Evolutionary conservation across 23 tunicate species (phyloP), one percentile per base, ranked within the genome.

Genomic region (Styela plicata): DNA sequence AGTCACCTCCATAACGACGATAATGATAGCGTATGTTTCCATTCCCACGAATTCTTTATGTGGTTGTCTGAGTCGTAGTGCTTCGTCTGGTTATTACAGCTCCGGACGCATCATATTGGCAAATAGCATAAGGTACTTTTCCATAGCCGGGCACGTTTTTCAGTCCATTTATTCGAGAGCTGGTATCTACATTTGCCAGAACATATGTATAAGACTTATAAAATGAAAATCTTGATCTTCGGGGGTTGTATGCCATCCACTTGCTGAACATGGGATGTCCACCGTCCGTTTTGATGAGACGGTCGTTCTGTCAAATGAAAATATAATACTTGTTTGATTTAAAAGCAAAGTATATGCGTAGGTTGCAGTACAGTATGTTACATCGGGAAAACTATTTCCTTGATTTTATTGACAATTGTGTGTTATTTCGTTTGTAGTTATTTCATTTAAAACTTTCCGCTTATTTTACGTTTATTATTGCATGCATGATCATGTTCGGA

Each of bases 181-280:
- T 25, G 17, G 71, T 67, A 67, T 67, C 71, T 17, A 67, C 22
- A 67, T 67, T 67, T 18, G 31, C 31, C 19, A 67, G 31, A 21
- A 29, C 31, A 24, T 67, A 67, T 22, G 71, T 67, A 1, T 25
- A 67, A 16, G 71, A 18, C 22, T 24, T 27, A 67, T 67, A 67
- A 29, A 18, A 67, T 1, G 71, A 67, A 27, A 17, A 18, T 67
- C n/a, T 25, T 16, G 71, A 67, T 22, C 22, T 67, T 18, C 71
- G 71, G 22, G 71, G 71, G 22, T 67, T 67, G 71, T 67, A 67
- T 18, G 71, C 22, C 71, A 67, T 67, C 71, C 71, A 67, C 24
- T 67, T 67, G 30, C 17, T 17, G 22, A 67, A 67, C 18, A 16
- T 67, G 13, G 31, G 30, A 19, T 25, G 23, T 67, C n/a, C 22